Evolutionary conservation across 2,113 vertebrate species (phyloP), one percentile per base, ranked within the genome.

Genomic region (Dermatemys mawii): DNA sequence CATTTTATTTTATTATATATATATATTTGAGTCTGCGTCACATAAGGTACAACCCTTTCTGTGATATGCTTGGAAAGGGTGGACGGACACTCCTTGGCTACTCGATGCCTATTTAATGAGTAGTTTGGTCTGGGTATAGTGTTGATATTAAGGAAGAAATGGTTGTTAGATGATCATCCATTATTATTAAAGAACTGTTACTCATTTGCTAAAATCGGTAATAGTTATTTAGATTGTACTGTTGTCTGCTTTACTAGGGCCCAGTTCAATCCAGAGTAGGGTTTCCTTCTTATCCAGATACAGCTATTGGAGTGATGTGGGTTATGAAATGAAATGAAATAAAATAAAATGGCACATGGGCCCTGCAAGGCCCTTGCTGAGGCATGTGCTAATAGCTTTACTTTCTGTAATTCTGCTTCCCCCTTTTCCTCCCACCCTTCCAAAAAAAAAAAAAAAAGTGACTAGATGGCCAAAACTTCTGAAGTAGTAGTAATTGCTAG

Each of bases 121-220:
- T 29, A 0, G 22, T 3, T 16, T 83, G 6, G 26, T 4, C 8
- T 0, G 0, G 13, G 46, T 73, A 83, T 48, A 32, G 12, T 48
- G 55, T 51, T 90, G 73, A 49, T 16, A 2, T 3, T 1, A 0
- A 0, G 26, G 41, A 26, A 22, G n/a, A 12, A 38, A 2, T 78
- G 44, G 7, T n/a, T 11, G 5, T 73, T 24, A 73, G 38, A 41
- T 26, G 67, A 22, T 73, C 22, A 73, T 73, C 67, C 38, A 26
- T 38, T 73, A 73, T 73, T 41, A 41, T 41, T 73, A 24, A 38
- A 41, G 38, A 73, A 24, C 19, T 26, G n/a, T 73, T 73, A 22
- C 19, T 38, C 5, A 22, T 17, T 63, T 17, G 14, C 60, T 35
- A 35, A 63, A 73, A 41, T 73, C 19, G 11, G 0, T 78, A 50